Base-by-base conservation (phyloP, 2,113 vertebrate genomes). In the Camelus bactrianus region DNA sequence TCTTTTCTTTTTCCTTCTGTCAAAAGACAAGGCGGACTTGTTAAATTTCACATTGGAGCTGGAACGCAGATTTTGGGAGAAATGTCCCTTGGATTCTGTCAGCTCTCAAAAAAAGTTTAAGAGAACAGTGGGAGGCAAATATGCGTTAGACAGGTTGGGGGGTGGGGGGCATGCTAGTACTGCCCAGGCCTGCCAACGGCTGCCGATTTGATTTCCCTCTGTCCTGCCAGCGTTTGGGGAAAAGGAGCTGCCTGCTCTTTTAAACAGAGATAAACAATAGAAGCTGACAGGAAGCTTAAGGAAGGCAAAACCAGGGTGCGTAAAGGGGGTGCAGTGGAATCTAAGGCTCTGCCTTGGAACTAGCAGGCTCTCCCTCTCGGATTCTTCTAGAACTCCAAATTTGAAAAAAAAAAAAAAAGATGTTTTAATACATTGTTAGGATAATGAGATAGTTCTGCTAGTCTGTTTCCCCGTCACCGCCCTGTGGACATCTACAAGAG, bases 161-260 rank as follows among this genome's bases (percentile, higher is more conserved):
- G 26, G 26, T 14, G 28, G 72, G 38, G 83, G 4, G 77, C 92
- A 48, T 69, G 67, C 80, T 96, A 54, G 0, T 12, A 6, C 70
- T 94, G 94, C 89, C 82, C 82, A 5, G 86, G 79, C 56, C 83
- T 89, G 8, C 46, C 46, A 8, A 2, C 0, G 26, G 88, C 75
- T 88, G 52, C 89, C 96, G 89, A 70, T 89, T 91, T 97, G 81
- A 42, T 95, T 98, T 95, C 56, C 82, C 89, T 26, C 89, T 69
- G 69, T 94, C 90, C 80, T 97, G 97, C 93, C 95, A 94, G 72
- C 83, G n/a, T 96, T 96, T 94, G 86, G 85, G 92, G 81, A 89
- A 77, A 95, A 93, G 91, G n/a, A 82, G 7, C 38, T 56, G 85
- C 28, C 64, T 28, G 48, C 24, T 89, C 48, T 60, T 97, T 97